Conservation (phyloP, 2,113 vertebrate species). For the Otocyon megalotis region DNA sequence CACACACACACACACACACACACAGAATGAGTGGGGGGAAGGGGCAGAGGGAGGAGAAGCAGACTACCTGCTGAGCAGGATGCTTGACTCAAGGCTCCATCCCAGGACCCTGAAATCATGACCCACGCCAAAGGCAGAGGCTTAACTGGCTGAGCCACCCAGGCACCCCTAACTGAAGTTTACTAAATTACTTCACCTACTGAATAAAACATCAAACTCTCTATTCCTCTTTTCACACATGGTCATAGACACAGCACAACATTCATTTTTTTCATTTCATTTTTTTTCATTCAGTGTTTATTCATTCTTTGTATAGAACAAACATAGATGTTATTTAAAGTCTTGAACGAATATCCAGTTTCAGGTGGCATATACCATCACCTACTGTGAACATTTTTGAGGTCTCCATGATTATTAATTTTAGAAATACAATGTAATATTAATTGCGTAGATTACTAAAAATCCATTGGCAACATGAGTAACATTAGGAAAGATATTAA, state of each 20-base stretch:
- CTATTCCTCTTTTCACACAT: neutral
- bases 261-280: too few species aligned
- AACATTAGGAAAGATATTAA: neutral
- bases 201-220: neutral
- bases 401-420: neutral
- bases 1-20: too few species aligned
- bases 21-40: too few species aligned
- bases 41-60: too few species aligned
- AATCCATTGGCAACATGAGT: neutral
- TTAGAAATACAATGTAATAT: constrained; percentile 4
- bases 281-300: too few species aligned
- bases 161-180: neutral
- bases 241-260: neutral
- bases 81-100: too few species aligned
- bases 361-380: neutral
- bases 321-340: neutral
- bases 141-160: too few species aligned
- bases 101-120: too few species aligned
- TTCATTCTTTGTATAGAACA: neutral
- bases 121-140: too few species aligned
- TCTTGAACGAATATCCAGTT: neutral
- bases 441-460: constrained; percentile 6
- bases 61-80: too few species aligned
- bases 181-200: neutral
- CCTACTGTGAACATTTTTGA: neutral